Base-by-base conservation (phyloP, 1,140 invertebrate genomes). In the Hesperophylax magnus region DNA sequence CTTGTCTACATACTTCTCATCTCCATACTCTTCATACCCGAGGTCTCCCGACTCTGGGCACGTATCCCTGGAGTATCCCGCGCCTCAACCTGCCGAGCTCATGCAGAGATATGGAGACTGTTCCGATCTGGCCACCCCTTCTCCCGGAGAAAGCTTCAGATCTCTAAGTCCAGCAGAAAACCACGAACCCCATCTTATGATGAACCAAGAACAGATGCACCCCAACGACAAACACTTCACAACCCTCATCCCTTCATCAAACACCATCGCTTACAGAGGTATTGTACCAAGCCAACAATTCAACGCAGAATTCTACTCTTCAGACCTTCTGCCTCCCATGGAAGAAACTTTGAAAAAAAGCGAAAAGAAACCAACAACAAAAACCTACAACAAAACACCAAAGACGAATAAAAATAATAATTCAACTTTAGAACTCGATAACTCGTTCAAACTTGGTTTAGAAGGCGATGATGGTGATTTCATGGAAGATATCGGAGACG, bases 31-130 rank as follows among this genome's bases (percentile, higher is more conserved):
- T n/a, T 47, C 39, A 8, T 90, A 88, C 88, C 89, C 89, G 9
- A 81, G 89, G 60, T 90, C 89, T 4, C 89, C 89, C 9, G 89
- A 90, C 79, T 90, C 89, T 3, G 89, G 89, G 9, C 85, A 89
- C 1, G 88, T 89, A 0, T 90, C 89, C 61, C 79, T 90, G 83
- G 89, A 90, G 65, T 84, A 88, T 87, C n/a, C 87, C 85, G 7
- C 87, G 86, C 9, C 89, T 87, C 6, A 87, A 87, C 75, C 88
- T 86, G 63, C 87, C 85, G 53, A 89, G 85, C 74, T 85, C 83
- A 80, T 87, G 85, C 77, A 87, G 87, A 81, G 88, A 87, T 84
- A 84, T 39, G 83, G 80, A 54, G 83, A 84, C 53, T 84, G 83
- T 31, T 81, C 83, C 8, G 83, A 84, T 67, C 76, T 84, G 65